A percentile compares a stretch with the other conserved stretches of the same genome.
Evolutionary conservation across 2,888 invertebrate genomes (phyloP).

Genomic region (Lasioglossum calceatum): DNA sequence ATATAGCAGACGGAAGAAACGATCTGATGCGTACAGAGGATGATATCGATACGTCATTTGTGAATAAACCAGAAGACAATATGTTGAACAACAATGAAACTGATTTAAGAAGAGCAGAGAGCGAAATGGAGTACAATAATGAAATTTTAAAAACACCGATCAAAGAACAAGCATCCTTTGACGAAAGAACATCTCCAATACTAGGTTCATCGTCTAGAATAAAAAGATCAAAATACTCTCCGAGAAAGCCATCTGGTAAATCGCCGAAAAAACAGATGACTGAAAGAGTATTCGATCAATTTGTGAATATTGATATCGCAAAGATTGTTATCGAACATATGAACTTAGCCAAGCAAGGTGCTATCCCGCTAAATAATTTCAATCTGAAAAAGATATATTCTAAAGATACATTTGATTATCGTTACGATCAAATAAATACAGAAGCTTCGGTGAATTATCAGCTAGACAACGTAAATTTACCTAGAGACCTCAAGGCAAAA

Average conservation of each 20-base stretch:
- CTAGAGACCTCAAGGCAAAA: constrained; percentile 67
- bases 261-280: constrained; percentile 15
- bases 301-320: constrained; percentile 36
- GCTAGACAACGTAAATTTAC: constrained; percentile 65
- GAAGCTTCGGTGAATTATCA: constrained; percentile 69
- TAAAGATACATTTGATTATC: constrained; percentile 56
- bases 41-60: neutral
- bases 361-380: constrained; percentile 70
- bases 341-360: constrained; percentile 74
- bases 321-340: constrained; percentile 71
- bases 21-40: neutral
- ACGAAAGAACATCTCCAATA: neutral
- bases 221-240: constrained; percentile 30
- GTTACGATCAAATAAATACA: constrained; percentile 56
- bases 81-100: neutral
- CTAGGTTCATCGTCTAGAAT: neutral
- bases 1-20: no score
- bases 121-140: neutral
- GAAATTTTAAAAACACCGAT: neutral
- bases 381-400: constrained; percentile 75
- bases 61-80: neutral
- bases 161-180: neutral
- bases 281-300: constrained; percentile 57
- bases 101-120: neutral
- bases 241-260: constrained; percentile 37